Evolutionary conservation across 2,113 vertebrate species (phyloP), one percentile per base, ranked within the genome.

Genomic region (Dipodomys spectabilis): DNA sequence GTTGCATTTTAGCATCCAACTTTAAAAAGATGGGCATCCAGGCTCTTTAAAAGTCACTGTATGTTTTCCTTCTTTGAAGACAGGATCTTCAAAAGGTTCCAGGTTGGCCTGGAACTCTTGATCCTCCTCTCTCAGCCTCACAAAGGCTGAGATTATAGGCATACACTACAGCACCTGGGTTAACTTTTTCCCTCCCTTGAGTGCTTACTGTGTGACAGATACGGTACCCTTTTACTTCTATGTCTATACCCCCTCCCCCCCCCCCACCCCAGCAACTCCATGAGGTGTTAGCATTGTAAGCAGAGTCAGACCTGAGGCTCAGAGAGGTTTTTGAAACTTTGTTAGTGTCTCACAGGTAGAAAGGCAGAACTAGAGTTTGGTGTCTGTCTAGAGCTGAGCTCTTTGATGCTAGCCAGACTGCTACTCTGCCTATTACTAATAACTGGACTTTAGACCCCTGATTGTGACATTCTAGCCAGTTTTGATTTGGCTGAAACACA

Each of bases 391-490:
- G 78, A 77, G 68, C 49, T 74, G 65, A 93, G 69, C 69, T 82
- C 25, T 30, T 13, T 60, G 20, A 45, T 2, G 1, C 57, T 60
- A 82, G 1, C 57, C 65, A 82, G 75, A 39, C 39, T 57, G 65
- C 67, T 72, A 27, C 74, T 88, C 64, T 84, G 81, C 67, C 78
- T 88, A 82, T 83, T 93, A 28, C 83, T 93, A 78, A 74, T 82
- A 85, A 60, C 85, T 81, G 92, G 75, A 95, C 78, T 94, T 94
- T 0, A 64, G 93, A 90, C 89, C 4, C 28, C 28, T 11, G 69
- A 77, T 73, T 95, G 91, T 95, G 96, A 94, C 87, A 88, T 73
- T 81, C 60, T 30, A 39, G 67, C 8, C 5, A 90, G 62, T 81
- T 84, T 45, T 88, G 72, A 72, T 39, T 85, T 88, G n/a, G 86